Base-by-base conservation (phyloP, 2,113 vertebrate species). In the Lonchura striata region DNA sequence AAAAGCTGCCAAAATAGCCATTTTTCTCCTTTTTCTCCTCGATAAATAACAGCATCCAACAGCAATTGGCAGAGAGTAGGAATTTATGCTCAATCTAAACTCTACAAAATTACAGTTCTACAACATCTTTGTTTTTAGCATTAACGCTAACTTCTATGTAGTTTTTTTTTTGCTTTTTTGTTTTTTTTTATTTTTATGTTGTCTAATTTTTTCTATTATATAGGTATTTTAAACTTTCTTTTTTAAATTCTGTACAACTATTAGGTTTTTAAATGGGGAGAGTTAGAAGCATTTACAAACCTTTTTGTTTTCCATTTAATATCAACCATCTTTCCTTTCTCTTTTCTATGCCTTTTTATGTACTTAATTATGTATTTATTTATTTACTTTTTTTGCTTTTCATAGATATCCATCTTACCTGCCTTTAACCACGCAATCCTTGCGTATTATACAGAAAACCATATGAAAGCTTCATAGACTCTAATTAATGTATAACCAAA, bases 21-120 rank as follows among this genome's bases (percentile, higher is more conserved):
- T 97, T 98, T 98, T 94, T 98, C 98, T 98, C 96, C 96, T 90
- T 96, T 96, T 95, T 94, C 97, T 96, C 96, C 97, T 97, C 24
- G 8, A 91, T 97, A 96, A 97, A 97, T 97, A 90, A 98, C 98
- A 98, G 98, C 98, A 98, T 97, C 97, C 94, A 94, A 97, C 97
- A 98, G 97, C 98, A 96, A 97, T 98, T 98, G 97, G 97, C 97
- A 96, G 98, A 97, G 97, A 99, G 98, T 98, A 98, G 98, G 98
- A 98, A 98, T 98, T 98, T 98, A 98, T 99, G 98, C 98, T 99
- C 98, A 98, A 96, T 98, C 98, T 99, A 99, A 99, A 99, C 98
- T 98, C 99, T 99, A 99, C 99, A 98, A 99, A 99, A 98, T 98
- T 98, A 99, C 99, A 99, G 98, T 99, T 99, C 99, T 99, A 99